Conservation (phyloP, 2,113 vertebrate species). For the Pygoscelis adeliae region DNA sequence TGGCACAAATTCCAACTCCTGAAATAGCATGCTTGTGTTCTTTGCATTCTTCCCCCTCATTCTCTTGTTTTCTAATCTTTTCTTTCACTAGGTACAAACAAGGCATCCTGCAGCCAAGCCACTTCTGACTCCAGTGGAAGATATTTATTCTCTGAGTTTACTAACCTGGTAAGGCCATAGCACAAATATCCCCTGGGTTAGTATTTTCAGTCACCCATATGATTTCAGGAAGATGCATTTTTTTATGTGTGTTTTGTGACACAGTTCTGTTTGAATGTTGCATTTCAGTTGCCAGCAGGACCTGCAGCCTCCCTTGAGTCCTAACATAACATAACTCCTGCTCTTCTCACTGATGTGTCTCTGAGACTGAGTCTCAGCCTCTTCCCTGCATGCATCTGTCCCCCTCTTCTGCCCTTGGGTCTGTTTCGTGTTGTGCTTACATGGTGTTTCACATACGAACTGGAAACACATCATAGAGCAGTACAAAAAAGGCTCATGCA, state of each 20-base stretch:
- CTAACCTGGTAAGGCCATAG: conserved; percentile 60
- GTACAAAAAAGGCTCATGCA: neutral
- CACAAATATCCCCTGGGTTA: neutral
- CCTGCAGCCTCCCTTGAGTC: neutral
- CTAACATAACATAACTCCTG: neutral
- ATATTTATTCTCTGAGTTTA: conserved; percentile 8
- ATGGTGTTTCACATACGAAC: fast-evolving
- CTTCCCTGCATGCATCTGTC: neutral
- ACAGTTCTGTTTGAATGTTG: neutral
- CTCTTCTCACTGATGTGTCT: neutral
- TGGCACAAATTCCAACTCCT: neutral
- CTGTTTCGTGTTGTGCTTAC: neutral
- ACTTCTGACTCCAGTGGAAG: neutral
- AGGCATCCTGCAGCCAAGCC: conserved; percentile 8
- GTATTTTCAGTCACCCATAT: neutral
- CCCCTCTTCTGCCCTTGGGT: neutral
- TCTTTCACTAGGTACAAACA: conserved; percentile 52
- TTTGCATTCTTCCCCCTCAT: neutral
- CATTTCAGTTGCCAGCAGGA: neutral
- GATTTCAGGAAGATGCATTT: neutral
- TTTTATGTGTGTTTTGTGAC: neutral
- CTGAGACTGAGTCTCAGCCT: neutral
- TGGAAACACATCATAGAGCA: neutral
- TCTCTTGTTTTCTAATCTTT: neutral
- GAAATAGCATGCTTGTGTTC: neutral